Evolutionary conservation across 2,797 vertebrate species (phyloP).

Genomic region (Spinus olivaceus): DNA sequence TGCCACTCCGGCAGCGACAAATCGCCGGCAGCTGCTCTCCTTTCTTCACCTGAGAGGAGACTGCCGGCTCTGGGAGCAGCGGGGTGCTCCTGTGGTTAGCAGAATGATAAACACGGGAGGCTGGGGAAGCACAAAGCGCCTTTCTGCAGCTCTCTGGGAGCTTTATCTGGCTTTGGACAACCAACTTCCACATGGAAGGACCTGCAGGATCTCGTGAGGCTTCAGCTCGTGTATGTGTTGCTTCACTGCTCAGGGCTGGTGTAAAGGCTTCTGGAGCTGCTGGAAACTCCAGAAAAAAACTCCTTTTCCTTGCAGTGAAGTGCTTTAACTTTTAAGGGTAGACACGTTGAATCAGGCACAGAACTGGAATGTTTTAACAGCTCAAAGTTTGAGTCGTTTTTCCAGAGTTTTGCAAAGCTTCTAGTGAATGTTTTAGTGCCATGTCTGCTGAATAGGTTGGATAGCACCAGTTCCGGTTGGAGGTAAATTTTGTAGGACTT

Average conservation of each 20-base stretch:
- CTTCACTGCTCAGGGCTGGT: background rate
- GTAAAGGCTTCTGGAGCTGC: background rate
- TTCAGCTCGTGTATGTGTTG: rapidly evolving
- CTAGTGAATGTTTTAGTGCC: background rate
- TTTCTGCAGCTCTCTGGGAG: rapidly evolving
- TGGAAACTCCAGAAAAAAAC: background rate
- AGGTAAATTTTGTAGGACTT: background rate
- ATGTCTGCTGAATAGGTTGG: rapidly evolving
- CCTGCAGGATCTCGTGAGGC: rapidly evolving
- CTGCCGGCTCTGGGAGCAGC: background rate
- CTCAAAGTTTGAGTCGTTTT: background rate
- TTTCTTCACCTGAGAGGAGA: no score
- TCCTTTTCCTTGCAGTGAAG: background rate
- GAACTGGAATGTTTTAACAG: background rate
- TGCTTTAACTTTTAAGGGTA: background rate
- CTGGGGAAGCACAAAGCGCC: rapidly evolving
- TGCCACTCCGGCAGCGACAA: background rate
- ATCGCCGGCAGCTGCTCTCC: background rate
- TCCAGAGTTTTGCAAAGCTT: background rate
- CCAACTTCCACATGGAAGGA: background rate
- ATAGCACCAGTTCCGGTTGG: rapidly evolving
- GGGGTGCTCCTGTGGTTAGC: background rate
- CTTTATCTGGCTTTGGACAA: background rate
- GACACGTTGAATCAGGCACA: rapidly evolving
- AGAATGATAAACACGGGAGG: rapidly evolving